Evolutionary conservation across 2,797 vertebrate species (phyloP).

Genomic region (Spheniscus humboldti): DNA sequence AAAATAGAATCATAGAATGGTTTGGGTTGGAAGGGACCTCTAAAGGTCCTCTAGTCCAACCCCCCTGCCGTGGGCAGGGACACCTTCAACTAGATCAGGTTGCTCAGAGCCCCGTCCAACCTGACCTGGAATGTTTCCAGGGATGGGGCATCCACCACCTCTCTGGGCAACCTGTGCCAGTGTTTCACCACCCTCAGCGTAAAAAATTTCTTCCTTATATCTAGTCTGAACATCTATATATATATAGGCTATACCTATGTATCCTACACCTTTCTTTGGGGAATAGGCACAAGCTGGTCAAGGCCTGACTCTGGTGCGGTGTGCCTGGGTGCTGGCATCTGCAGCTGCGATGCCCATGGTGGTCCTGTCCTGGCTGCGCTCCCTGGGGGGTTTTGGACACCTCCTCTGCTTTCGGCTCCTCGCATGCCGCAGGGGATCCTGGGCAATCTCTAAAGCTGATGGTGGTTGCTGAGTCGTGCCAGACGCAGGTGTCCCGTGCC

Average conservation of each 20-base stretch:
- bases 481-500: rapidly evolving
- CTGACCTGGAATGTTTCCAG: background rate
- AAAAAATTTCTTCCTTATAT: background rate
- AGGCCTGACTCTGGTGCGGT: background rate
- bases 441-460: background rate
- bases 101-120: background rate
- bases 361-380: background rate
- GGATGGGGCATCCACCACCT: background rate
- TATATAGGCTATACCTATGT: background rate
- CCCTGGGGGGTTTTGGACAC: background rate
- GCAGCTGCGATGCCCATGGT: rapidly evolving
- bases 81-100: background rate
- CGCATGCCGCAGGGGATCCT: rapidly evolving
- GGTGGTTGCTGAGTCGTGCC: background rate
- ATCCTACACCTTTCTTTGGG: background rate
- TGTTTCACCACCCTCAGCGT: background rate
- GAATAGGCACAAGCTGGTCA: background rate
- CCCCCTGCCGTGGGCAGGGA: background rate
- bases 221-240: background rate
- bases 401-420: background rate
- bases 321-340: background rate
- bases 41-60: background rate
- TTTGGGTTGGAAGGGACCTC: background rate
- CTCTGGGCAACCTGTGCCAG: background rate
- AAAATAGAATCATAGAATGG: background rate